Evolutionary conservation across 2,113 vertebrate species (phyloP), one percentile per base, ranked within the genome.

Genomic region (Patagioenas fasciata): DNA sequence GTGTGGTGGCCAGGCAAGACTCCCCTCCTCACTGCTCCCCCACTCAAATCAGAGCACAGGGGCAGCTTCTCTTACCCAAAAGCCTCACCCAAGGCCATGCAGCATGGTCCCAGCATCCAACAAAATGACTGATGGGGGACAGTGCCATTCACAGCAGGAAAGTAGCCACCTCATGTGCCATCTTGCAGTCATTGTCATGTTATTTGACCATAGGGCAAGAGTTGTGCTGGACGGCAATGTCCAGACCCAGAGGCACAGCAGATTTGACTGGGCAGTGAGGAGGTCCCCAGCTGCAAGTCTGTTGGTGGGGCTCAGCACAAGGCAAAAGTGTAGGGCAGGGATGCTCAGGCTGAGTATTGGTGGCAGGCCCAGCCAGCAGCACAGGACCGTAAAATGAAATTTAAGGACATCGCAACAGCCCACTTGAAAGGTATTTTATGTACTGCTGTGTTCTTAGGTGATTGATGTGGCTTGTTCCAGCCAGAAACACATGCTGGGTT

Each of bases 171-270:
- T 36, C 47, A 34, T 4, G 3, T 15, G n/a, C 9, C 67, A 51
- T n/a, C 67, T 36, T 26, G 34, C 26, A 31, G 48, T 50, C 48
- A 16, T 12, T 18, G 4, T 18, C 7, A 18, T 10, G 7, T 21
- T 15, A 11, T 1, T 13, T 29, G 67, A 15, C 26, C 26, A 8
- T 16, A 29, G 34, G 10, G 50, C n/a, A 18, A 6, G 3, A 18
- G 13, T 6, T 9, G 11, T 8, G 26, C 34, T 4, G 4, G 32
- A 18, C 0, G 23, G 31, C 44, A 31, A 4, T 21, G 12, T 32
- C 44, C 34, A 12, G 50, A 31, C 13, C 34, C 3, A 4, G 13
- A 36, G 25, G 26, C 34, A 40, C n/a, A 50, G 44, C 20, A 50
- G 48, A 50, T 50, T 24, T 50, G 21, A 50, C 24, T 21, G 48